phyloP scores from a whole-genome alignment of 2,797 vertebrate species.

The Pseudochaenichthys georgianus region DNA sequence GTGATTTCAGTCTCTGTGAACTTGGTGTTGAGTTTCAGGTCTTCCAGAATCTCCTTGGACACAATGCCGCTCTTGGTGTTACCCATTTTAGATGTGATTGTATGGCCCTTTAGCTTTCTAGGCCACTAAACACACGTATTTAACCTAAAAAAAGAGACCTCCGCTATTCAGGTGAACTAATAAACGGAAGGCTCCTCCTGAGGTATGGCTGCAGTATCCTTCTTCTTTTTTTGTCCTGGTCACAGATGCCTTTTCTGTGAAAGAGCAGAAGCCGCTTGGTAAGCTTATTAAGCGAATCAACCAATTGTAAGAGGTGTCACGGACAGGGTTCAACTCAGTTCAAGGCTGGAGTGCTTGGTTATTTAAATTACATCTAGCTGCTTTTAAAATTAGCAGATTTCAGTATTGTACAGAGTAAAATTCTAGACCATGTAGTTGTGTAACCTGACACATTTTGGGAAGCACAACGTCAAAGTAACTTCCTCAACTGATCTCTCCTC shows the following conservation, averaged over 20 bases:
- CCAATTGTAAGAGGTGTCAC: constrained; percentile 41
- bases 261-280: constrained; percentile 54
- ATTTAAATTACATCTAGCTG: not conserved
- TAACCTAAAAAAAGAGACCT: constrained; percentile 4
- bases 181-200: constrained; percentile 9
- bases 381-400: not conserved
- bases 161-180: constrained; percentile 12
- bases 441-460: not conserved
- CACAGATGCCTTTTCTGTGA: constrained; percentile 52
- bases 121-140: constrained; percentile 5
- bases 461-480: too few relatives aligned
- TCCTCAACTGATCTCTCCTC: not conserved
- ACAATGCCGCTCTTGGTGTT: constrained; percentile 81
- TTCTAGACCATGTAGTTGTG: not conserved
- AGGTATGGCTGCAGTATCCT: not conserved
- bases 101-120: constrained; percentile 14
- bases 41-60: constrained; percentile 85
- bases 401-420: not conserved
- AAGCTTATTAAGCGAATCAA: constrained; percentile 67
- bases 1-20: constrained; percentile 82
- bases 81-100: constrained; percentile 74
- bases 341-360: constrained; percentile 15
- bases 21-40: constrained; percentile 85
- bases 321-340: constrained; percentile 25
- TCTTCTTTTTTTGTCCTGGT: constrained; percentile 33